phyloP scores from a whole-genome alignment of 2,888 invertebrate species.

The Troides helena region DNA sequence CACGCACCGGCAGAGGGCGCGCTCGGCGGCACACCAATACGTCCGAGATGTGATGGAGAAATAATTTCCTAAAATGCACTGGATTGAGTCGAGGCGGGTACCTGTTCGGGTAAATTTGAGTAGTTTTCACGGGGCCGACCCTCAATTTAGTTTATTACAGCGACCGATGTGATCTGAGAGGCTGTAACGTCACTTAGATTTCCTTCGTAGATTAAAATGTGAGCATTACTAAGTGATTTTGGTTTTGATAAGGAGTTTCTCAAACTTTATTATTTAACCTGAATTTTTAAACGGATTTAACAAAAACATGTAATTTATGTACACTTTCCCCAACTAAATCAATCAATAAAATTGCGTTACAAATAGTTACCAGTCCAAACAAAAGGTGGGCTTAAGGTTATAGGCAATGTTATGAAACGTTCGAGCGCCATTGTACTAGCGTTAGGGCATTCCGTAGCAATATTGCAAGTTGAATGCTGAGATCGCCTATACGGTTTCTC shows the following conservation, averaged over 20 bases:
- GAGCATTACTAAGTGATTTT: constrained; percentile 19
- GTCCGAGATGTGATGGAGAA: constrained; percentile 66
- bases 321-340: too few species aligned
- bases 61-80: constrained; percentile 75
- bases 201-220: constrained; percentile 30
- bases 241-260: not conserved
- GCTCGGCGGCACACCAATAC: constrained; percentile 70
- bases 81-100: constrained; percentile 60
- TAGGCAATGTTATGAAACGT: constrained; percentile 30
- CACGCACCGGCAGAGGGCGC: constrained; percentile 70
- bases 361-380: constrained; percentile 8
- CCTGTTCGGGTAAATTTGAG: constrained; percentile 54
- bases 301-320: too few species aligned
- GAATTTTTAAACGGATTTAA: not conserved
- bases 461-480: constrained; percentile 55
- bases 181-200: constrained; percentile 26
- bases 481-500: constrained; percentile 52
- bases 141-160: constrained; percentile 67
- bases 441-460: constrained; percentile 43
- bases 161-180: constrained; percentile 27
- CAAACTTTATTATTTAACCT: not conserved
- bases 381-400: not conserved
- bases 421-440: constrained; percentile 42
- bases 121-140: constrained; percentile 58
- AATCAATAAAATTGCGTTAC: not conserved